Evolutionary conservation across 1,140 invertebrate genomes (phyloP), one percentile per base, ranked within the genome.

Genomic region (Dreissena polymorpha): DNA sequence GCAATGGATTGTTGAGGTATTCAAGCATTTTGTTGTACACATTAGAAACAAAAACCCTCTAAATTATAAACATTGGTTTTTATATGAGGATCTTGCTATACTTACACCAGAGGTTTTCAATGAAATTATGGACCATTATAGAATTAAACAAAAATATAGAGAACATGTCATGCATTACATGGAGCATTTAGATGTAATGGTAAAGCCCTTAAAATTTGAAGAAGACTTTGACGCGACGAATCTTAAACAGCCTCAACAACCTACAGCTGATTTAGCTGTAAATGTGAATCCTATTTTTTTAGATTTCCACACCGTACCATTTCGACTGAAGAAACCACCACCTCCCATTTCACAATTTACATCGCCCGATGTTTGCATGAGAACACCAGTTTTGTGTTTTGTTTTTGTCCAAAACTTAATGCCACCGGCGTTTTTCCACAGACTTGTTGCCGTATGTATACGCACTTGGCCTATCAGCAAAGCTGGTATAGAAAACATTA

Each of bases 1-100:
- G 10, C 75, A 78, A 39, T 78, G 75, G 75, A 78, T 78, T 10
- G 69, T 78, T 78, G 75, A 69, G 29, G 75, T 65, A 2, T 78
- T 78, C 21, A 78, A 50, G 18, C 69, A 65, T 53, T 78, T 78
- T 50, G 39, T 78, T 53, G 23, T 65, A 13, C 75, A 78, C 53
- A 64, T 53, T 13, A 39, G 10, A 27, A 25, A 78, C 29, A 78
- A 78, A 78, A 49, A 78, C 67, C 75, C 75, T 2, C 29, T 14
- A 49, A 3, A 53, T 13, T 53, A 68, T 8, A n/a, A 25, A 3
- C 39, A 53, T 2, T 78, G 75, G 75, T 25, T 53, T 2, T 16
- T 23, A 39, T 78, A 68, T 55, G 51, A 78, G 23, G 49, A 78
- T 25, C 27, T 53, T 25, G 75, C 64, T 13, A 69, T 78, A 12